phyloP scores from a whole-genome alignment of 2,797 vertebrate species.

The Spheniscus humboldti region DNA sequence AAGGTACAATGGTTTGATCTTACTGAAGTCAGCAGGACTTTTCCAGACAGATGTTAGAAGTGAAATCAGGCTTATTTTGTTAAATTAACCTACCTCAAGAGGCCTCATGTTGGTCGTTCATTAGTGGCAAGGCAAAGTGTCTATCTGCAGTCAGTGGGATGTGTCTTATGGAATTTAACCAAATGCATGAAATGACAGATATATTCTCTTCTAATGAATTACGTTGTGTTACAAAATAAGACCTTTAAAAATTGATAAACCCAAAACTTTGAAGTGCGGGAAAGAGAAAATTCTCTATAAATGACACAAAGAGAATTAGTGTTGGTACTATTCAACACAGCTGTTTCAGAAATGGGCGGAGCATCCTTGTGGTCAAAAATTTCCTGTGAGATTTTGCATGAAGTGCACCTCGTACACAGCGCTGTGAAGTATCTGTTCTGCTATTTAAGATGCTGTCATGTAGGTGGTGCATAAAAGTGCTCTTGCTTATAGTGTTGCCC shows the following conservation, averaged over 20 bases:
- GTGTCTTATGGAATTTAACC: neutral
- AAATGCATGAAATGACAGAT: neutral
- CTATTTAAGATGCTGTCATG: neutral
- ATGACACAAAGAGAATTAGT: neutral
- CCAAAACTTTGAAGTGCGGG: neutral
- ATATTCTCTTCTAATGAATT: neutral
- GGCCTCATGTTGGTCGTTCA: neutral
- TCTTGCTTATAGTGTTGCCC: neutral
- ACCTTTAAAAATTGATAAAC: neutral
- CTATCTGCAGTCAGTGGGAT: neutral
- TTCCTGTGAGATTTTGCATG: neutral
- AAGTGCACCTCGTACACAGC: neutral
- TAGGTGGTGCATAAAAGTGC: neutral
- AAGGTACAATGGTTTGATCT: neutral
- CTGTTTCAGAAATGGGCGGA: neutral
- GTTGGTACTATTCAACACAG: neutral
- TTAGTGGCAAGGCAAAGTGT: neutral
- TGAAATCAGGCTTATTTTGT: neutral
- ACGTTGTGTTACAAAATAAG: neutral
- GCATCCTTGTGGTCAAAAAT: neutral
- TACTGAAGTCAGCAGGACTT: neutral
- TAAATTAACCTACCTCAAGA: neutral
- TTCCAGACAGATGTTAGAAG: neutral
- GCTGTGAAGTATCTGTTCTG: constrained; percentile 3
- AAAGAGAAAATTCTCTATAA: neutral